A percentile compares a stretch with the other conserved stretches of the same genome.
Conservation (phyloP, 2,888 invertebrate genomes). For the Nebria brevicollis region DNA sequence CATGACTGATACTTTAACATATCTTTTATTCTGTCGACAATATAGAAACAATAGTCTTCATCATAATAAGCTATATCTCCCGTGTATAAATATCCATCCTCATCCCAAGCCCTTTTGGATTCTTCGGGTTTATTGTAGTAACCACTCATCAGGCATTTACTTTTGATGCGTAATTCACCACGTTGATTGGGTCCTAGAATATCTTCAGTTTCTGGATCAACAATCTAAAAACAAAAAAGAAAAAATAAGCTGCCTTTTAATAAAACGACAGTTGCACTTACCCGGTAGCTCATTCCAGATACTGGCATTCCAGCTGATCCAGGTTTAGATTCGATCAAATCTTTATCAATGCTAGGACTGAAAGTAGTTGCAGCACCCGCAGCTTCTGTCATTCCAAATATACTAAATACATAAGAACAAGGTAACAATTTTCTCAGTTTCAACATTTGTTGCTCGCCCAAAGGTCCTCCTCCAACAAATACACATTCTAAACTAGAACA, state of each 20-base stretch:
- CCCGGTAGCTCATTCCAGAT: slow-evolving; percentile 59
- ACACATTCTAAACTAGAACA: slow-evolving; percentile 36
- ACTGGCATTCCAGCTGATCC: slow-evolving; percentile 53
- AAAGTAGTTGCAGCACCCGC: slow-evolving; percentile 53
- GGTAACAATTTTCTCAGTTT: slow-evolving; percentile 54
- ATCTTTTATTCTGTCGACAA: slow-evolving; percentile 63
- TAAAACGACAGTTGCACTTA: slow-evolving; percentile 50
- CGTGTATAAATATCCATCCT: slow-evolving; percentile 64
- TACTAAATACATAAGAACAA: slow-evolving; percentile 56
- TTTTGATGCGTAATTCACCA: slow-evolving; percentile 67
- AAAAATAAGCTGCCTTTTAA: no score
- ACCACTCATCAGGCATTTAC: slow-evolving; percentile 57
- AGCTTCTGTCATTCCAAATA: slow-evolving; percentile 62
- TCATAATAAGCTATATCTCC: slow-evolving; percentile 66
- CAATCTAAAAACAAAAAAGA: slow-evolving; percentile 57
- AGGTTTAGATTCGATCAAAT: slow-evolving; percentile 43
- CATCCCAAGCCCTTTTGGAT: slow-evolving; percentile 59
- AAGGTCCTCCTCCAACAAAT: slow-evolving; percentile 51
- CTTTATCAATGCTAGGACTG: slow-evolving; percentile 19
- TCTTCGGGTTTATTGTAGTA: slow-evolving; percentile 64
- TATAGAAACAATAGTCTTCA: slow-evolving; percentile 61
- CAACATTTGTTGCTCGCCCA: slow-evolving; percentile 49
- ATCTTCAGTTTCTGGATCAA: slow-evolving; percentile 62
- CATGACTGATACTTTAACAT: slow-evolving; percentile 64
- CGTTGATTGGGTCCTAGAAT: slow-evolving; percentile 62